phyloP scores from a whole-genome alignment of 2,113 vertebrate genomes.

The Condylura cristata region DNA sequence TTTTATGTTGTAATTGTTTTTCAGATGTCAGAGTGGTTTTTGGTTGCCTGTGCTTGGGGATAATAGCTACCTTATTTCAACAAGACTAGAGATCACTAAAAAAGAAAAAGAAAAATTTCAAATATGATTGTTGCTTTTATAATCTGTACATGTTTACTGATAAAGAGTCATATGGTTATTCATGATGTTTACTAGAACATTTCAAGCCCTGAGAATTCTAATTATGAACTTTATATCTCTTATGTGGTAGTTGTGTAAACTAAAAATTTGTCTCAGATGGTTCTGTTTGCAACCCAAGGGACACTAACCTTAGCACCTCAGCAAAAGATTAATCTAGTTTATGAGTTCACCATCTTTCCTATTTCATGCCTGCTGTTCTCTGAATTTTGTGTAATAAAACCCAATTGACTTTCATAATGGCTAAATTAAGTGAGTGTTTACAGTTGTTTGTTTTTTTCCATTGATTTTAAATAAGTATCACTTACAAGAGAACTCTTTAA shows the following conservation, averaged over 20 bases:
- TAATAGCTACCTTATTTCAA: slow-evolving; percentile 18
- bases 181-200: neutral
- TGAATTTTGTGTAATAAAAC: slow-evolving; percentile 56
- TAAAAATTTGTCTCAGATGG: neutral
- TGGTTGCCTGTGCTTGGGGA: neutral
- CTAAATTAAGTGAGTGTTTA: slow-evolving; percentile 41
- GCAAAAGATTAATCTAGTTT: neutral
- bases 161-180: neutral
- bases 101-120: slow-evolving; percentile 5
- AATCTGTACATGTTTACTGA: neutral
- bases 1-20: neutral
- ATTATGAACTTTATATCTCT: slow-evolving; percentile 32
- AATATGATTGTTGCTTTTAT: neutral
- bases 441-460: slow-evolving; percentile 36
- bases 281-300: neutral
- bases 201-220: slow-evolving; percentile 9
- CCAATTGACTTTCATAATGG: neutral
- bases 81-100: neutral
- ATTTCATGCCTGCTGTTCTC: neutral
- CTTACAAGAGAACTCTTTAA: neutral
- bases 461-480: neutral
- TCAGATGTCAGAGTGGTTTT: neutral
- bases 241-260: neutral
- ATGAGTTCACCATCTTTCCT: slow-evolving; percentile 8
- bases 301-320: neutral